Evolutionary conservation across 2,888 invertebrate species (phyloP).

Genomic region (Andricus quercusramuli): DNA sequence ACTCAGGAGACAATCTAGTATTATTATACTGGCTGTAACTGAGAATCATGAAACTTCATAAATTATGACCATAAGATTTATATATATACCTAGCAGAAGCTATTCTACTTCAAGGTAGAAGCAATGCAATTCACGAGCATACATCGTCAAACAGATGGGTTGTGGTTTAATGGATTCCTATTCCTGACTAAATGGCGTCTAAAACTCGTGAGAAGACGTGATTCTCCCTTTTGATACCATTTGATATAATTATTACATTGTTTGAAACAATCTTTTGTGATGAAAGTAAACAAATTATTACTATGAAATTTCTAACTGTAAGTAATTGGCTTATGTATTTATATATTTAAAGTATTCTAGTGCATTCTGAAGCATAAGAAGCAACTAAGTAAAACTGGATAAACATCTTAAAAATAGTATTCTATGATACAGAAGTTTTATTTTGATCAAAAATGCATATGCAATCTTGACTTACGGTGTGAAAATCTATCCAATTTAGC

Average conservation of each 20-base stretch:
- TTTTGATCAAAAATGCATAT: no score
- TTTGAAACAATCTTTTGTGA: neutral
- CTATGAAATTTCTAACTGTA: no score
- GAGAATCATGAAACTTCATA: neutral
- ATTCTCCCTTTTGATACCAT: neutral
- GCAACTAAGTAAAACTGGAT: no score
- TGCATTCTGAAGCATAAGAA: no score
- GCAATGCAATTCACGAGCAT: neutral
- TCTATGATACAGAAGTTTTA: no score
- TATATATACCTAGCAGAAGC: neutral
- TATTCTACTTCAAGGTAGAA: neutral
- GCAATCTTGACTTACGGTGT: no score
- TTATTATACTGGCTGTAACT: neutral
- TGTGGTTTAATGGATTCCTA: conserved; percentile 26
- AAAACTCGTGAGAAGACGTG: neutral
- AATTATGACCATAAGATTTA: neutral
- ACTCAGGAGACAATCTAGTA: neutral
- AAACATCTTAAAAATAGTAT: no score
- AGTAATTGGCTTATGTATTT: no score
- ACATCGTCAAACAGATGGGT: conserved; percentile 1
- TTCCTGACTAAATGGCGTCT: neutral
- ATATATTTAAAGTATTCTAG: no score
- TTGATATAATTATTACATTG: neutral
- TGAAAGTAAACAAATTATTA: no score
- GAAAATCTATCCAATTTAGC: no score